phyloP scores from a whole-genome alignment of 2,113 vertebrate species.

The Burhinus bistriatus region DNA sequence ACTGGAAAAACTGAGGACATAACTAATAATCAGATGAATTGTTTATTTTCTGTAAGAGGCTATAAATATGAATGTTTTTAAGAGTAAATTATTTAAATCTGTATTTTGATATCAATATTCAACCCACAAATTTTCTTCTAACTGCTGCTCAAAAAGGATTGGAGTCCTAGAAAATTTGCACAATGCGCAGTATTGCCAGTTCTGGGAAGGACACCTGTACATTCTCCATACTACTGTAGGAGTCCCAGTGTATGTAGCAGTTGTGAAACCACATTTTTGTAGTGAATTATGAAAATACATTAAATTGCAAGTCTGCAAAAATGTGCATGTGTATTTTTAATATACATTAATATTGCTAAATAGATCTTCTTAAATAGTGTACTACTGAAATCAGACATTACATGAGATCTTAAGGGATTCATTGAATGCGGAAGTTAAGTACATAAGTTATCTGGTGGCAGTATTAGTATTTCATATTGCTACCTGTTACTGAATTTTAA shows the following conservation, averaged over 20 bases:
- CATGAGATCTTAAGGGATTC: neutral
- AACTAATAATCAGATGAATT: slow-evolving; percentile 33
- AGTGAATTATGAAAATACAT: slow-evolving; percentile 3
- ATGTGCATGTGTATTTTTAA: neutral
- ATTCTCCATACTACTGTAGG: neutral
- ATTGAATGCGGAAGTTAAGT: neutral
- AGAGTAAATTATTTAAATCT: slow-evolving; percentile 65
- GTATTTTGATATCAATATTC: slow-evolving; percentile 54
- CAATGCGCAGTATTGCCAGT: neutral
- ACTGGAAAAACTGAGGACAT: slow-evolving; percentile 84
- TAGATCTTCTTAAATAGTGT: neutral
- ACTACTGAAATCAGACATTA: neutral
- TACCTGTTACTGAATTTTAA: neutral
- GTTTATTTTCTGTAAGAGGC: slow-evolving; percentile 51
- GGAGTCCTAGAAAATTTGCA: slow-evolving; percentile 3
- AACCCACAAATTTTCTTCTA: neutral
- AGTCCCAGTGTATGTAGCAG: neutral
- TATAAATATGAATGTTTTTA: slow-evolving; percentile 41
- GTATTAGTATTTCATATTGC: neutral
- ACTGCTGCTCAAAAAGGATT: slow-evolving; percentile 37
- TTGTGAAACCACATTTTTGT: neutral
- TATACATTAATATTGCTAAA: neutral
- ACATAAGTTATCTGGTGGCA: neutral
- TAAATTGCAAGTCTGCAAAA: neutral
- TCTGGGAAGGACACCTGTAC: neutral